phyloP scores from a whole-genome alignment of 2,113 vertebrate genomes.

The Pseudopodoces humilis region DNA sequence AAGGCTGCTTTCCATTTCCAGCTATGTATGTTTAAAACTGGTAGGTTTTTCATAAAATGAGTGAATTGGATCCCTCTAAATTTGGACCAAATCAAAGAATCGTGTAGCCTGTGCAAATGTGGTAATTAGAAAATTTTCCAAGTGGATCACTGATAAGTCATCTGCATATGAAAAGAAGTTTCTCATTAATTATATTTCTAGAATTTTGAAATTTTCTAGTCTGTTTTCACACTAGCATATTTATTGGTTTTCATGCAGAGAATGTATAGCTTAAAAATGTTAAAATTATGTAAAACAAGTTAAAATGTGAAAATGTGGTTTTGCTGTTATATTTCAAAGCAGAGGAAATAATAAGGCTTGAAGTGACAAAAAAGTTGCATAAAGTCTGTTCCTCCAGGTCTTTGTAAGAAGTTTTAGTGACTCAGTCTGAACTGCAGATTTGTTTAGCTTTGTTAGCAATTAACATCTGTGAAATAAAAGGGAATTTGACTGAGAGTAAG shows the following conservation, averaged over 20 bases:
- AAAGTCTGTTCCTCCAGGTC: background rate
- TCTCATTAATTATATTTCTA: background rate
- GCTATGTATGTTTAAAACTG: background rate
- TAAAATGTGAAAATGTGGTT: background rate
- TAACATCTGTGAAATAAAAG: conserved; percentile 48
- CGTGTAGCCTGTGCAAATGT: background rate
- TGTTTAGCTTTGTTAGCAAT: background rate
- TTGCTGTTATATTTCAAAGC: background rate
- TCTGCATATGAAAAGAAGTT: background rate
- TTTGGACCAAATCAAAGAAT: background rate
- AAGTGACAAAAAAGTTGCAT: background rate
- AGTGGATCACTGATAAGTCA: background rate
- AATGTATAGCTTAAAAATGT: background rate
- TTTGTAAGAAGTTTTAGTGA: background rate
- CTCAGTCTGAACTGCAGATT: background rate
- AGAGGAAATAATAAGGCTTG: background rate
- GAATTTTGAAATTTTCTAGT: background rate
- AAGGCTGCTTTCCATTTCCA: background rate
- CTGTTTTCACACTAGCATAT: background rate
- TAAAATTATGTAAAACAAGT: background rate
- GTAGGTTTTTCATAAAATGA: background rate
- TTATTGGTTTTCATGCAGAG: background rate
- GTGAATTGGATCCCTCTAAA: background rate
- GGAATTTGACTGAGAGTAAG: background rate
- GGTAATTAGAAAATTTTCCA: background rate